A percentile compares a stretch with the other conserved stretches of the same genome.
phyloP scores from a whole-genome alignment of 1,140 invertebrate genomes.

The Popillia japonica region DNA sequence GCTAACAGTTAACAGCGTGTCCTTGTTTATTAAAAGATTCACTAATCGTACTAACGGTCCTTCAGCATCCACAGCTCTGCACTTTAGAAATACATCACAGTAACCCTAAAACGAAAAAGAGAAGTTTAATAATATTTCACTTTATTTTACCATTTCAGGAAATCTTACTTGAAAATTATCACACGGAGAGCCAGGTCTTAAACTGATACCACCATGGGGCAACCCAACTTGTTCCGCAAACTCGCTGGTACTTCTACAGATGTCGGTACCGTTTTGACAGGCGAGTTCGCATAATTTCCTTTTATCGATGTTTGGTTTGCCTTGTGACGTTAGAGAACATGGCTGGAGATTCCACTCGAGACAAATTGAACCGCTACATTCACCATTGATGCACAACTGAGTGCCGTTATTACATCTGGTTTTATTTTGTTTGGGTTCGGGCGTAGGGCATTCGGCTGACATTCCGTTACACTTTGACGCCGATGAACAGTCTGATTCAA shows the following conservation, averaged over 20 bases:
- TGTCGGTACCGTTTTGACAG: slow-evolving; percentile 87
- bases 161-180: slow-evolving; percentile 91
- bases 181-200: slow-evolving; percentile 94
- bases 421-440: slow-evolving; percentile 78
- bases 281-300: slow-evolving; percentile 94
- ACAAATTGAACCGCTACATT: slow-evolving; percentile 96
- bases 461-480: slow-evolving; percentile 86
- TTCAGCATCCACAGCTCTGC: slow-evolving; percentile 96
- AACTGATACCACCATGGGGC: slow-evolving; percentile 84
- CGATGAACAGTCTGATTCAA: slow-evolving; percentile 88
- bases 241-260: slow-evolving; percentile 88
- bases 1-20: slow-evolving; percentile 85
- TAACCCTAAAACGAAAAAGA: slow-evolving; percentile 78
- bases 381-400: slow-evolving; percentile 90
- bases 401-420: slow-evolving; percentile 86
- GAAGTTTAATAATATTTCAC: neutral
- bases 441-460: slow-evolving; percentile 84
- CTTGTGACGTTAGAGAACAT: slow-evolving; percentile 93
- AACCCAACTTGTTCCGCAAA: slow-evolving; percentile 79
- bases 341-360: slow-evolving; percentile 93
- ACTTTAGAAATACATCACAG: slow-evolving; percentile 98
- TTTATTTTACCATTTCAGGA: neutral
- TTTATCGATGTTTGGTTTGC: no score
- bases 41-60: slow-evolving; percentile 97
- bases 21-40: slow-evolving; percentile 91